These are phyloP conservation scores for Porites evermanni DNA, from an alignment of 92 coral and sea anemone species.

Conservation along the genomic window DNA sequence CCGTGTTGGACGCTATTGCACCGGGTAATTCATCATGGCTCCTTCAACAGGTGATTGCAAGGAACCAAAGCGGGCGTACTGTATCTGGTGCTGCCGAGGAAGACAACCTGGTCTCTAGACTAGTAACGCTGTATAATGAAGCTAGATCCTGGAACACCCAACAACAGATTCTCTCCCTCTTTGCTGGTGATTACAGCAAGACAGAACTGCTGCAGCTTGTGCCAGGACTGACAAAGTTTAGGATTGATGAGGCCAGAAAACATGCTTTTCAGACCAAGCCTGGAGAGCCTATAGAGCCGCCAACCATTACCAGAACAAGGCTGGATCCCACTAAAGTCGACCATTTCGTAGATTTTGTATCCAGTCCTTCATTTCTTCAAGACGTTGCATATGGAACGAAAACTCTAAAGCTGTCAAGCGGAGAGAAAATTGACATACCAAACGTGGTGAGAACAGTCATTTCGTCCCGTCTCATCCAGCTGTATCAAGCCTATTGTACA, in stretches of 20 bases:
- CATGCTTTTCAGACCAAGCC: conserved; percentile 16
- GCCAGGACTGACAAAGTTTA: conserved; percentile 55
- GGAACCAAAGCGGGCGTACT: conserved; percentile 4
- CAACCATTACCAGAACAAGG: conserved; percentile 11
- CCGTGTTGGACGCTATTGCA: conserved; percentile 53
- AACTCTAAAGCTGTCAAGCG: conserved; percentile 41
- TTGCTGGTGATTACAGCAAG: conserved; percentile 35
- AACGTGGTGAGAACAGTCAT: conserved; percentile 54
- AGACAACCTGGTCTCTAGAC: conserved; percentile 35
- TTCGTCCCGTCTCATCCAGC: conserved; percentile 31
- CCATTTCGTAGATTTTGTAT: conserved; percentile 49
- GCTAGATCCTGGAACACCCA: conserved; percentile 43
- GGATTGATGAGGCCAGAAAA: conserved; percentile 32
- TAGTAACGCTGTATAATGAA: conserved; percentile 40
- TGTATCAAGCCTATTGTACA: conserved; percentile 12
- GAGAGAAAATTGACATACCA: conserved; percentile 50
- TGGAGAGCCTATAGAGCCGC: conserved; percentile 45
- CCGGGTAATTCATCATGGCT: conserved; percentile 64
- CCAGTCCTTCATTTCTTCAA: conserved; percentile 51
- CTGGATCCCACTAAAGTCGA: conserved; percentile 51
- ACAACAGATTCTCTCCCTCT: conserved; percentile 50
- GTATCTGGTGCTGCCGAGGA: conserved; percentile 26
- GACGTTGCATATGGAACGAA: conserved; percentile 59
- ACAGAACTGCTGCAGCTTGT: conserved; percentile 44
- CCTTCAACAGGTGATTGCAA: conserved; percentile 32